Conservation (phyloP, 2,888 invertebrate genomes). For the Camponotus fellah region DNA sequence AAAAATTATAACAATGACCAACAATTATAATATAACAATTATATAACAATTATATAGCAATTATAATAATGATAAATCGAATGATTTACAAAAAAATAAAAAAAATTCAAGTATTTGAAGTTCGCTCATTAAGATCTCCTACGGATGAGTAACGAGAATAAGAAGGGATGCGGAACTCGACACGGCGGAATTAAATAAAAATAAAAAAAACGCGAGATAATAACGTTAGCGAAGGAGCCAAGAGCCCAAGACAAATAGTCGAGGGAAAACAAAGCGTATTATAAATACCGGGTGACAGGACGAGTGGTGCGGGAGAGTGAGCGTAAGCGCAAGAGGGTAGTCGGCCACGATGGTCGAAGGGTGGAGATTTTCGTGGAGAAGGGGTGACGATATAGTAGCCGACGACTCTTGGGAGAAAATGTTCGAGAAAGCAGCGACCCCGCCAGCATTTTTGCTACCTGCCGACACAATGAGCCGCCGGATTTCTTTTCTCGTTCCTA, state of each 20-base stretch:
- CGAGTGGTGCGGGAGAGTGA: constrained; percentile 67
- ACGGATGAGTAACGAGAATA: constrained; percentile 71
- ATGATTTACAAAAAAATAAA: background rate
- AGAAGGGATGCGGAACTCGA: constrained; percentile 30
- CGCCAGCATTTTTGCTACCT: constrained; percentile 80
- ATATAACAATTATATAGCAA: no score
- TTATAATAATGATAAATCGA: no score
- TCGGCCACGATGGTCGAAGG: constrained; percentile 69
- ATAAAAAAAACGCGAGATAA: constrained; percentile 77
- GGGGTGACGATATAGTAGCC: constrained; percentile 58
- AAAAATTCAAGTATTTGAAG: constrained; percentile 59
- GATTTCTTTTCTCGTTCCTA: constrained; percentile 81
- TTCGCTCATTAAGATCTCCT: constrained; percentile 71
- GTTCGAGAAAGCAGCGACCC: constrained; percentile 69
- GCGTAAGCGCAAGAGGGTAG: constrained; percentile 71
- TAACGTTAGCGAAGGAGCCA: constrained; percentile 76
- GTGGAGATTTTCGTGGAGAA: constrained; percentile 42
- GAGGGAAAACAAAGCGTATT: constrained; percentile 81
- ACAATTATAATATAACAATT: no score
- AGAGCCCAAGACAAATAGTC: constrained; percentile 79
- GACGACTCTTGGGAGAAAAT: constrained; percentile 69
- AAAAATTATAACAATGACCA: no score
- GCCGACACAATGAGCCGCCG: constrained; percentile 82
- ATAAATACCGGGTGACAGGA: constrained; percentile 79
- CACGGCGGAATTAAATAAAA: constrained; percentile 78